Base-by-base conservation (phyloP, 2,797 vertebrate genomes). In the Dendrocincla tyrannina region DNA sequence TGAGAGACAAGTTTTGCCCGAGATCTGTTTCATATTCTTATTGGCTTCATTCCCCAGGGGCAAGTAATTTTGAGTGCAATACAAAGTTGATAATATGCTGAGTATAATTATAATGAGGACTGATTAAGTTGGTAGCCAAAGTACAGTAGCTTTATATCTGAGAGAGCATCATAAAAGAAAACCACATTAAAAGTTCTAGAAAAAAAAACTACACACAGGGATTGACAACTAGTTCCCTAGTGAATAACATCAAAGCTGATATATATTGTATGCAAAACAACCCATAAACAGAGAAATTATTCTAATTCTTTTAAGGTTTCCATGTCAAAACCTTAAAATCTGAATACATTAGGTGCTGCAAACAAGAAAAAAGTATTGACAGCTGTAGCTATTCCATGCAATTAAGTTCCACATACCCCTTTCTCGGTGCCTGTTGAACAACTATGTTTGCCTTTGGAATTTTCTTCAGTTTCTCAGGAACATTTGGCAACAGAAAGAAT, bases 101-200 rank as follows among this genome's bases (percentile, higher is more conserved):
- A 93, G 75, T 86, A 52, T 95, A 95, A 92, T 95, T 95, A 95
- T 96, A 94, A 95, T 93, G 74, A 94, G 88, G 83, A 93, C 84
- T 95, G 94, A 96, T 97, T 96, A 97, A 88, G 88, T 89, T 93
- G 86, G 90, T 95, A 95, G 88, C 85, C 80, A 82, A 94, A 94
- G 89, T 81, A 81, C 86, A 95, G 92, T 81, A 93, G 87, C 68
- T 95, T 91, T 83, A 52, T 96, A 89, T 96, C 84, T 95, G 82
- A 91, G 76, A 88, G 77, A 92, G 86, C 90, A 95, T 96, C 93
- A 94, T 89, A 62, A 96, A 96, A 95, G 92, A 89, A 91, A 95
- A 83, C 49, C 83, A 85, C 83, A 92, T 95, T 93, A 92, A 89
- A 93, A 91, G 89, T 96, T 90, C 67, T 33, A 52, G 47, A 58